Evolutionary conservation across 2,113 vertebrate genomes (phyloP).

Genomic region (Aplodontia rufa): DNA sequence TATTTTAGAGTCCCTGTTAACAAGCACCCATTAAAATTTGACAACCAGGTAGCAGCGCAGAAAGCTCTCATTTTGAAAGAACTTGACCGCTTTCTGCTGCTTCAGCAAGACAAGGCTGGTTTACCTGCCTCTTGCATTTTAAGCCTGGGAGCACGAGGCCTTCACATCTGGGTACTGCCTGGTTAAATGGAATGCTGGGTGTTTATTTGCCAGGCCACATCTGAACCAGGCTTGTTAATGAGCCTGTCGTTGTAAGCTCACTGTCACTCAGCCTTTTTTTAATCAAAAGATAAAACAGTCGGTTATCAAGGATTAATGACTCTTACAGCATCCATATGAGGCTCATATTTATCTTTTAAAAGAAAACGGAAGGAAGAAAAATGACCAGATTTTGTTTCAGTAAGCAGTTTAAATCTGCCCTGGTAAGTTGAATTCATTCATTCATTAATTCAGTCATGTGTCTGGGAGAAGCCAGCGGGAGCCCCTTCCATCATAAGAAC

Average conservation of each 20-base stretch:
- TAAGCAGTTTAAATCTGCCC: conserved; percentile 86
- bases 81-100: conserved; percentile 18
- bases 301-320: conserved; percentile 79
- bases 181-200: conserved; percentile 46
- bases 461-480: conserved; percentile 84
- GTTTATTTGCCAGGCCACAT: conserved; percentile 66
- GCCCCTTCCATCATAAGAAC: conserved; percentile 83
- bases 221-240: conserved; percentile 69
- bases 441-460: conserved; percentile 85
- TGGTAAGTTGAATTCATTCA: conserved; percentile 83
- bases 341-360: conserved; percentile 78
- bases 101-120: conserved; percentile 59
- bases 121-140: conserved; percentile 73
- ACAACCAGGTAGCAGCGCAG: conserved; percentile 70
- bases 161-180: neutral
- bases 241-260: conserved; percentile 47
- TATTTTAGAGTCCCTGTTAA: conserved; percentile 78
- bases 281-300: conserved; percentile 70
- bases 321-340: conserved; percentile 72
- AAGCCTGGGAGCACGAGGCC: conserved; percentile 31
- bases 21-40: conserved; percentile 81
- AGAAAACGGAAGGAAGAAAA: conserved; percentile 80
- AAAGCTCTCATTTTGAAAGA: conserved; percentile 49
- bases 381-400: conserved; percentile 85
- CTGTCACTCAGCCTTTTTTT: conserved; percentile 56